Percentiles rank a stretch among this genome's conserved stretches.
These are phyloP conservation scores for Lomographa bimaculata DNA, from an alignment of 2,888 invertebrate species.

Conservation along the genomic window DNA sequence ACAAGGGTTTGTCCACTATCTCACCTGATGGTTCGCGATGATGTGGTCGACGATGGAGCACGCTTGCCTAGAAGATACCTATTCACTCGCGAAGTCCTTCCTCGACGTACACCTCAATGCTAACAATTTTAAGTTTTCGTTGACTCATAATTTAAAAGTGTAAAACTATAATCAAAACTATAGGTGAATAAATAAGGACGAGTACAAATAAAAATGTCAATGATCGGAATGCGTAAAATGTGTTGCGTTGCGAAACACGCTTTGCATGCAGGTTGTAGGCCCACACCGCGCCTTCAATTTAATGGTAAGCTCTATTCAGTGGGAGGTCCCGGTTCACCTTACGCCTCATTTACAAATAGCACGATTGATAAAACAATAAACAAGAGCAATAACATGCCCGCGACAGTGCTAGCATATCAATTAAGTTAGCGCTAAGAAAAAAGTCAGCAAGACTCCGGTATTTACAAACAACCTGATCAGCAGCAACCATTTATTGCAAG, in stretches of 20 bases:
- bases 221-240: slow-evolving; percentile 55
- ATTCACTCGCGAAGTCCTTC: too few relatives aligned
- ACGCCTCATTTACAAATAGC: slow-evolving; percentile 43
- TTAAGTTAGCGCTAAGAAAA: slow-evolving; percentile 5
- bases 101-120: too few relatives aligned
- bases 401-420: slow-evolving; percentile 24
- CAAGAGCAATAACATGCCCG: slow-evolving; percentile 26
- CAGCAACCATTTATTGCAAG: slow-evolving; percentile 15
- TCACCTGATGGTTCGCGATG: too few relatives aligned
- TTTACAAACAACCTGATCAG: slow-evolving; percentile 24
- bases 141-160: too few relatives aligned
- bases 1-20: too few relatives aligned
- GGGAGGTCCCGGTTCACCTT: slow-evolving; percentile 59
- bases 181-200: too few relatives aligned
- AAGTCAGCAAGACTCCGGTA: slow-evolving; percentile 14
- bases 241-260: slow-evolving; percentile 61
- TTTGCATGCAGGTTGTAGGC: slow-evolving; percentile 64
- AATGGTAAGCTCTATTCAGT: slow-evolving; percentile 48
- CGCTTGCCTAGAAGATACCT: too few relatives aligned
- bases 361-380: slow-evolving; percentile 30
- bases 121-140: too few relatives aligned
- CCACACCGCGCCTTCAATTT: slow-evolving; percentile 47
- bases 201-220: slow-evolving; percentile 46
- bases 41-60: too few relatives aligned
- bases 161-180: too few relatives aligned